Percentiles rank a stretch among this genome's conserved stretches.
Conservation (phyloP, 2,797 vertebrate species). For the Esox lucius region DNA sequence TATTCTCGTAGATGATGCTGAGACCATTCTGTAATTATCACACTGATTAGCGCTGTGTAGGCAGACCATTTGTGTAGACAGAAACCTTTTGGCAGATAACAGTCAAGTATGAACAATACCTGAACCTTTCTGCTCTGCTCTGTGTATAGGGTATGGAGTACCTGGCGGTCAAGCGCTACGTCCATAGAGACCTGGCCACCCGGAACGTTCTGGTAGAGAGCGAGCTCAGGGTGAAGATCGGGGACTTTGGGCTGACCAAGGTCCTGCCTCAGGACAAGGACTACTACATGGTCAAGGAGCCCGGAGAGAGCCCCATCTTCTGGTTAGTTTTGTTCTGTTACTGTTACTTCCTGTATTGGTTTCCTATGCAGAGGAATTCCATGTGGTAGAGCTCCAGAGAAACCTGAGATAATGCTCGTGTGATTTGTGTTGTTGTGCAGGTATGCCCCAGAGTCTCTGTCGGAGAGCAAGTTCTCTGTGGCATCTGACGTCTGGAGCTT, state of each 20-base stretch:
- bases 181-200: slow-evolving; percentile 95
- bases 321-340: slow-evolving; percentile 76
- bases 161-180: slow-evolving; percentile 89
- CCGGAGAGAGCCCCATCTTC: slow-evolving; percentile 98
- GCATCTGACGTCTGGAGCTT: slow-evolving; percentile 98
- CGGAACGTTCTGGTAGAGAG: slow-evolving; percentile 97
- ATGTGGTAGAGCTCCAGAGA: neutral
- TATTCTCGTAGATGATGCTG: neutral
- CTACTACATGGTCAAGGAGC: slow-evolving; percentile 96
- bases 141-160: slow-evolving; percentile 93
- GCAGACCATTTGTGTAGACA: neutral
- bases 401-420: neutral
- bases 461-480: slow-evolving; percentile 96
- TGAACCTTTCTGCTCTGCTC: neutral
- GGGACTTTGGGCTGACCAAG: slow-evolving; percentile 96
- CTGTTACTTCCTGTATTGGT: neutral
- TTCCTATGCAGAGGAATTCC: neutral
- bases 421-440: slow-evolving; percentile 62
- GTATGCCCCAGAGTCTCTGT: slow-evolving; percentile 96
- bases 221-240: slow-evolving; percentile 95
- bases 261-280: slow-evolving; percentile 97
- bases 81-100: neutral
- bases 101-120: neutral
- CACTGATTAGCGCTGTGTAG: too few species aligned
- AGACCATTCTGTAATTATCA: neutral